These are phyloP conservation scores for Leptura quadrifasciata DNA, from an alignment of 2,888 invertebrate species.

Conservation along the genomic window DNA sequence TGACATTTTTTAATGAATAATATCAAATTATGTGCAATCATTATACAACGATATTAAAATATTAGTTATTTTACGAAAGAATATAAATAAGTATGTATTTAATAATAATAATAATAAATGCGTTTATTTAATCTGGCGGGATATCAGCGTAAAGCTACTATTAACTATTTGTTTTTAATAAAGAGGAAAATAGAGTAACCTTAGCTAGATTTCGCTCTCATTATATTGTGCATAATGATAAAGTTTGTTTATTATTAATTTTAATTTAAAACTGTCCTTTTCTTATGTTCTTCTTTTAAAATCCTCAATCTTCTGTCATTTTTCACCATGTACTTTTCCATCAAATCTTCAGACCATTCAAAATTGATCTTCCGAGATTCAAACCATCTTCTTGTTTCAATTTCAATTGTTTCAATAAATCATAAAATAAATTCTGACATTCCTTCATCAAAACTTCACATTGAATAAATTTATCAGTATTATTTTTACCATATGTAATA, in stretches of 20 bases:
- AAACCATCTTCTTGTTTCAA: background rate
- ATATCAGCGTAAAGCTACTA: no score
- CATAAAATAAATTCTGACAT: background rate
- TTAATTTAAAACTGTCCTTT: background rate
- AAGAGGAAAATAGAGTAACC: no score
- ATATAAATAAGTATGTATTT: no score
- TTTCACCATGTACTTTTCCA: no score
- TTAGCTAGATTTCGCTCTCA: no score
- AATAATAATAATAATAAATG: no score
- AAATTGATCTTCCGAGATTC: background rate
- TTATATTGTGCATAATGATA: no score
- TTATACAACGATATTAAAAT: background rate
- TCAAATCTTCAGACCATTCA: background rate
- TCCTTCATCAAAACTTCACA: background rate
- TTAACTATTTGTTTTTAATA: background rate
- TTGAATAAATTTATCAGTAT: background rate
- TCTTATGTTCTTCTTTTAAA: background rate
- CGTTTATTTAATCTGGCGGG: no score
- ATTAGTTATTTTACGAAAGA: background rate
- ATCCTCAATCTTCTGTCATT: background rate
- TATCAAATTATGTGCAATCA: conserved; percentile 26
- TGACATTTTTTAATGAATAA: conserved; percentile 25
- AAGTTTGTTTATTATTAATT: background rate
- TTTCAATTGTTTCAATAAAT: background rate
- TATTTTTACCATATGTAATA: background rate